Evolutionary conservation across 2,888 invertebrate species (phyloP), one percentile per base, ranked within the genome.

Genomic region (Monopis laevigella): DNA sequence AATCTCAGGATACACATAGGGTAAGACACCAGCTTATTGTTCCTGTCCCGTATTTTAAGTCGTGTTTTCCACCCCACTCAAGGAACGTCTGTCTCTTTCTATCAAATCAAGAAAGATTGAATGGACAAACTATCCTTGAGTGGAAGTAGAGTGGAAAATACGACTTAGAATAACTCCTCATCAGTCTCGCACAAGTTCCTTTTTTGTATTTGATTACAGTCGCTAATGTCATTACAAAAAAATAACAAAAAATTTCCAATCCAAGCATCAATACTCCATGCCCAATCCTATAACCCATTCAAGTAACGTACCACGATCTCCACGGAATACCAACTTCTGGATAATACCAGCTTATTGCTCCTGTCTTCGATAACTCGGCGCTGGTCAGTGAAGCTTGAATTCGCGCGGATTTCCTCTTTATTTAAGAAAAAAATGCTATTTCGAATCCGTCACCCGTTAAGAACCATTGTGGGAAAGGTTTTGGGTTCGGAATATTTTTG

Each of bases 401-500:
- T 45, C 41, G 41, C 39, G 36, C 29, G 44, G 39, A 39, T 43
- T 36, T 44, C 30, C 39, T 44, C 45, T 46, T 49, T 48, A 48
- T 52, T 50, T 50, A 47, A 43, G 50, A 46, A 54, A 54, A 58
- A 58, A 59, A 50, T 48, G 49, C 46, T 52, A 51, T 54, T 54
- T 51, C 49, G 42, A 44, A 40, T 28, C 21, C 45, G 41, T 43
- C 45, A 43, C 41, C 43, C 40, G 43, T 43, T 42, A 34, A 43
- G 35, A 28, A 27, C 10, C 53, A 70, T 73, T 74, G 74, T 43
- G 34, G 71, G 56, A 21, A 19, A 13, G 36, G 36, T 36, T 12
- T 36, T 36, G 36, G 19, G 12, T 36, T n/a, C 10, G 3, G 11
- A 24, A 36, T n/a, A 13, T n/a, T 7, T 2, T 36, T 6, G 21